Percentiles rank a stretch among this genome's conserved stretches.
These are phyloP conservation scores for fruit fly (Drosophila melanogaster) DNA, from an alignment of 1,140 invertebrate genomes.

Conservation along the genomic window DNA sequence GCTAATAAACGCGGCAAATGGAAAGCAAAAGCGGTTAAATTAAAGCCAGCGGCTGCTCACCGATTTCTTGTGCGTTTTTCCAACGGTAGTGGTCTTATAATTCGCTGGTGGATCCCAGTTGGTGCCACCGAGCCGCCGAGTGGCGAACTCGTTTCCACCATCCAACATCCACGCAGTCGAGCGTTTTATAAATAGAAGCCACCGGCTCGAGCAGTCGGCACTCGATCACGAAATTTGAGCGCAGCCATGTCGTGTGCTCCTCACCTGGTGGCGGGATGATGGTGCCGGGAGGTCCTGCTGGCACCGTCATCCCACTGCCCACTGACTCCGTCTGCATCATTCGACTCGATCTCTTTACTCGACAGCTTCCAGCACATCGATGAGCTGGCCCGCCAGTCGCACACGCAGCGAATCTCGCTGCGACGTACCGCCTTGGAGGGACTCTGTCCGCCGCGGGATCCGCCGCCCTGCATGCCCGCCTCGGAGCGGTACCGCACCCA, in stretches of 20 bases:
- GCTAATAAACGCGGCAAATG: constrained; percentile 68
- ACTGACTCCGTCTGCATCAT: not conserved
- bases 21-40: constrained; percentile 65
- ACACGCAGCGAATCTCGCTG: constrained; percentile 77
- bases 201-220: constrained; percentile 40
- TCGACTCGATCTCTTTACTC: constrained; percentile 6
- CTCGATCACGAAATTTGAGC: constrained; percentile 64
- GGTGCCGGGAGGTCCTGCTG: constrained; percentile 28
- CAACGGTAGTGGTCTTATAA: constrained; percentile 47
- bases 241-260: constrained; percentile 55
- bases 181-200: constrained; percentile 77
- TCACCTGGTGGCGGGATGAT: constrained; percentile 23
- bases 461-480: constrained; percentile 80
- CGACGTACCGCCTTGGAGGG: constrained; percentile 76
- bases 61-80: constrained; percentile 69
- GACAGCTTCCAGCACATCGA: constrained; percentile 76
- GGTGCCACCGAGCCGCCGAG: constrained; percentile 7
- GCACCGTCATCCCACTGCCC: constrained; percentile 1
- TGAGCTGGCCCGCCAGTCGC: constrained; percentile 79
- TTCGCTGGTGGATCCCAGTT: constrained; percentile 57
- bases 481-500: constrained; percentile 89
- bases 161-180: constrained; percentile 40
- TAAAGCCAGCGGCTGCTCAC: constrained; percentile 42
- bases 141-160: constrained; percentile 64
- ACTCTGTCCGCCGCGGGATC: constrained; percentile 76